Evolutionary conservation across 2,888 invertebrate species (phyloP).

Genomic region (Taphrorychus bicolor): DNA sequence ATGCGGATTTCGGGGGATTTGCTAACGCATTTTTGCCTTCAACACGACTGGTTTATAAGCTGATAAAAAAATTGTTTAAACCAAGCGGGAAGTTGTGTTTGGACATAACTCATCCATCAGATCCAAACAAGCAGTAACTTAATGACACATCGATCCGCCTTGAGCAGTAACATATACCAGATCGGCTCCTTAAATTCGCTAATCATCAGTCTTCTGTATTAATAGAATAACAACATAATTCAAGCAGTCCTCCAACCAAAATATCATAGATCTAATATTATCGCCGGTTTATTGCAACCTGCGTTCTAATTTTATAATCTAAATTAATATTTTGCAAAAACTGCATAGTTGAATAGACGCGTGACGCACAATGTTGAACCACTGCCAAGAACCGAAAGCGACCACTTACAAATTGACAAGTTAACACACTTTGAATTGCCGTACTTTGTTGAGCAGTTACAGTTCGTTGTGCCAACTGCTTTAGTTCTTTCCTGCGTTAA

Average conservation of each 20-base stretch:
- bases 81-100: not conserved
- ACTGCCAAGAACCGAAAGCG: slow-evolving; percentile 13
- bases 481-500: too few species aligned
- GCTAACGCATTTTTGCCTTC: not conserved
- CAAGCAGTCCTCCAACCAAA: slow-evolving; percentile 5
- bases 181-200: not conserved
- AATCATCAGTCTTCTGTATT: not conserved
- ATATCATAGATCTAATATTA: slow-evolving; percentile 13
- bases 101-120: not conserved
- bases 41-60: too few species aligned
- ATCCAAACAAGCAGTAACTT: not conserved
- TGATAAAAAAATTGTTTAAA: not conserved
- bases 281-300: slow-evolving; percentile 3
- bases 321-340: slow-evolving; percentile 17
- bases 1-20: slow-evolving; percentile 1
- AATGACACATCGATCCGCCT: not conserved
- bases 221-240: slow-evolving; percentile 12
- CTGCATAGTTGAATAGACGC: slow-evolving; percentile 19
- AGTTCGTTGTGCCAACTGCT: not conserved
- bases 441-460: not conserved
- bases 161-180: not conserved
- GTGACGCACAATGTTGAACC: slow-evolving; percentile 16
- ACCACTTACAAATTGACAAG: slow-evolving; percentile 12
- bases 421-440: not conserved
- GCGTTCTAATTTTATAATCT: slow-evolving; percentile 13